Base-by-base conservation (phyloP, 2,888 invertebrate species). In the Dromius quadrimaculatus region DNA sequence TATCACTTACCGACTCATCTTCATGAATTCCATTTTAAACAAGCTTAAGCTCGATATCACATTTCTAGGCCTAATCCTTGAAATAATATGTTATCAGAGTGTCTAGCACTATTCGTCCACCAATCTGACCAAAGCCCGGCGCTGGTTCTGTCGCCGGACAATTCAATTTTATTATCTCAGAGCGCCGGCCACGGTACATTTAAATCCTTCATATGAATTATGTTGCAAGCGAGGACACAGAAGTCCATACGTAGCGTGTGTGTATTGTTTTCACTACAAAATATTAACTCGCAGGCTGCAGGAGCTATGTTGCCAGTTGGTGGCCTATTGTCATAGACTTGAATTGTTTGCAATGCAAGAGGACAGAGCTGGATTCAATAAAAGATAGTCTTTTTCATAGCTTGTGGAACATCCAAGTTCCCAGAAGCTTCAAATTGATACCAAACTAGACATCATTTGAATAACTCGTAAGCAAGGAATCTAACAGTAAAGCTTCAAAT, bases 181-280 rank as follows among this genome's bases (percentile, higher is more conserved):
- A 11, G n/a, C 47, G 1, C 20, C 20, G 47, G 47, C 47, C 20
- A 47, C 47, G 47, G 1, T 23, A 47, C 47, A 47, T 47, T 47
- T 47, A 47, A 47, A 47, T 47, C 47, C 47, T 47, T 47, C 47
- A 47, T 47, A 47, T 47, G 20, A 47, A 47, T 47, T 47, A 47
- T 47, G 47, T 47, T 22, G 20, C 20, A 47, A 17, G n/a, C 2
- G 8, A 9, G 20, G 22, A 2, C 15, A 11, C 8, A n/a, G 11
- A 11, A n/a, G 36, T 4, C 11, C 8, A 1, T 6, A 13, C 4
- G 36, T 3, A 13, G 36, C 15, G 41, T 15, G 41, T 41, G 41
- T 41, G 15, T 41, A 15, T 41, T 41, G 15, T 41, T 13, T 41
- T 41, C n/a, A 8, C 8, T 28, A 28, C 28, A 28, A 8, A 28